Conservation (phyloP, 2,113 vertebrate species). For the Boleophthalmus pectinirostris region DNA sequence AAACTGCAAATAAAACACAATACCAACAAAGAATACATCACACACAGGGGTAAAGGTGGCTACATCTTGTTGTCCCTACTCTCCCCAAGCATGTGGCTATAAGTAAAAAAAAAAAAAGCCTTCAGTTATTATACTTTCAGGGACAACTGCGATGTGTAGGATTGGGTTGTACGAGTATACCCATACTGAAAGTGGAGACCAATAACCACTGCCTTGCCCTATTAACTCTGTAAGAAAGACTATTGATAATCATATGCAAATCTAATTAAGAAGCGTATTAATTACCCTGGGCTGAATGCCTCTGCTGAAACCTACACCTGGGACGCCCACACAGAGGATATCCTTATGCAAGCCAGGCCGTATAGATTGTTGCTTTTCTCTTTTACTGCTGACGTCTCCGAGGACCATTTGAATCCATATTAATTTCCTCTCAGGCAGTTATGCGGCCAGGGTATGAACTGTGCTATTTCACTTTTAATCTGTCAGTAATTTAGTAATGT, state of each 20-base stretch:
- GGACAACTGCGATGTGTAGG: too few relatives aligned
- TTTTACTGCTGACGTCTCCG: slow-evolving; percentile 87
- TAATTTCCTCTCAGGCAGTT: slow-evolving; percentile 99
- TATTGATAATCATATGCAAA: slow-evolving; percentile 76
- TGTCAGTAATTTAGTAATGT: slow-evolving; percentile 99
- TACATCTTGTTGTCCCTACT: background rate
- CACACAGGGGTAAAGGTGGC: background rate
- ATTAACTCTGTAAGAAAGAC: slow-evolving; percentile 9
- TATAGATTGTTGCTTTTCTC: slow-evolving; percentile 88
- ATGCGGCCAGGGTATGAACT: slow-evolving; percentile 93
- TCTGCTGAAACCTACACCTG: slow-evolving; percentile 79
- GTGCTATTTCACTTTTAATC: slow-evolving; percentile 99
- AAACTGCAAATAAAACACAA: background rate
- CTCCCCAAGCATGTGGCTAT: background rate
- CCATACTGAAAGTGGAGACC: slow-evolving; percentile 24
- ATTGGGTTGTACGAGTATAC: background rate
- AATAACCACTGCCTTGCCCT: slow-evolving; percentile 18
- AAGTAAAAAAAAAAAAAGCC: background rate
- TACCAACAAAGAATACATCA: background rate
- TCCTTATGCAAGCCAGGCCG: slow-evolving; percentile 87
- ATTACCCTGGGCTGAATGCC: slow-evolving; percentile 68
- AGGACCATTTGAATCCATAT: slow-evolving; percentile 99
- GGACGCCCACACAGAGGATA: slow-evolving; percentile 85
- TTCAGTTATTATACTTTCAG: background rate
- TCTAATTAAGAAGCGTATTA: slow-evolving; percentile 75